Conservation (phyloP, 2,113 vertebrate species). For the Cryptoleucopteryx plumbea region DNA sequence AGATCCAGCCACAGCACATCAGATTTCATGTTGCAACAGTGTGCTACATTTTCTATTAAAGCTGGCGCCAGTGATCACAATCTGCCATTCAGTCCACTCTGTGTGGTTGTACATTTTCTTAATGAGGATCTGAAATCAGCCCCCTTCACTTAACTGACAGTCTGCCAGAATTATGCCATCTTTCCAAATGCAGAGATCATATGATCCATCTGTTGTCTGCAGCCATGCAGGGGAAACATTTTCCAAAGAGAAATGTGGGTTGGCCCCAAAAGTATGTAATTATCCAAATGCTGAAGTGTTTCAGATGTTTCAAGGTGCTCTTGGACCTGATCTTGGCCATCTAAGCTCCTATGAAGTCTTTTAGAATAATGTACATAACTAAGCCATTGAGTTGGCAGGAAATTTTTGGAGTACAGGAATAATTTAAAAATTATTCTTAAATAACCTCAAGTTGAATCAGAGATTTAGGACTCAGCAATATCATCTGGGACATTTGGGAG, state of each 20-base stretch:
- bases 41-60: conserved; percentile 25
- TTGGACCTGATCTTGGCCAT: conserved; percentile 37
- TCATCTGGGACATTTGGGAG: not conserved
- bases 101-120: conserved; percentile 42
- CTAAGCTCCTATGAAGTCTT: conserved; percentile 14
- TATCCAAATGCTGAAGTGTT: conserved; percentile 59
- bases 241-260: conserved; percentile 54
- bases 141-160: conserved; percentile 37
- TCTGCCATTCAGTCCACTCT: conserved; percentile 25
- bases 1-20: conserved; percentile 9
- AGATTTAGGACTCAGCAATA: not conserved
- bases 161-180: conserved; percentile 65
- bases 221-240: conserved; percentile 1
- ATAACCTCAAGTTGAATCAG: not conserved
- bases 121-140: conserved; percentile 60
- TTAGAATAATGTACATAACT: conserved; percentile 9
- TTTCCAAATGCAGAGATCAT: conserved; percentile 55
- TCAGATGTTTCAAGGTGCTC: conserved; percentile 63
- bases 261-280: conserved; percentile 39
- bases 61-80: conserved; percentile 36
- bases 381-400: conserved; percentile 7
- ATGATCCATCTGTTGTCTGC: conserved; percentile 64
- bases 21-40: conserved; percentile 34
- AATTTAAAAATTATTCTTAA: not conserved
- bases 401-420: not conserved